These are phyloP conservation scores for Piprites chloris DNA, from an alignment of 2,113 vertebrate species.

Conservation along the genomic window DNA sequence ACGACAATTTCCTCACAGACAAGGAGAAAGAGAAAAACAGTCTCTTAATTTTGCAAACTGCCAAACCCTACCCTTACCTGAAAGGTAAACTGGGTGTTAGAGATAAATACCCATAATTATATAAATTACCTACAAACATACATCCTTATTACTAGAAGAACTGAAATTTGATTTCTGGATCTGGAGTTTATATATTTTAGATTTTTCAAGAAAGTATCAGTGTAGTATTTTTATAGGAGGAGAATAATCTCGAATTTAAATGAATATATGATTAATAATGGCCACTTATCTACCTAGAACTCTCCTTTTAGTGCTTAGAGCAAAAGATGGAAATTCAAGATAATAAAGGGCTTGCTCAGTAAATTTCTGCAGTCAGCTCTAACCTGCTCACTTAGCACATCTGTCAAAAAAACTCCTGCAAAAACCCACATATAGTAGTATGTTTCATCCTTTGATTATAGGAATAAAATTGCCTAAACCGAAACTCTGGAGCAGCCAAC, in stretches of 20 bases:
- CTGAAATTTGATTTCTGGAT: not conserved
- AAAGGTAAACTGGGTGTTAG: not conserved
- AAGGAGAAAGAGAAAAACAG: not conserved
- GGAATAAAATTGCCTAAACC: not conserved
- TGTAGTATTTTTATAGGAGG: not conserved
- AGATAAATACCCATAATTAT: not conserved
- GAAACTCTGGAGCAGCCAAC: not conserved
- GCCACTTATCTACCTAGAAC: not conserved
- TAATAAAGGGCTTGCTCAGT: not conserved
- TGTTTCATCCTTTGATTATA: not conserved
- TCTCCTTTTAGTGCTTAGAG: not conserved
- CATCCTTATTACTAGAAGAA: not conserved
- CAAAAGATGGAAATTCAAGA: not conserved
- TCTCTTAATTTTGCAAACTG: not conserved
- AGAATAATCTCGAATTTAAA: not conserved
- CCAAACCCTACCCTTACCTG: not conserved
- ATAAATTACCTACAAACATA: not conserved
- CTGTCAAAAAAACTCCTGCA: not conserved
- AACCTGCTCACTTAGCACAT: not conserved
- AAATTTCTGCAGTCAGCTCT: not conserved
- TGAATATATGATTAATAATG: not conserved
- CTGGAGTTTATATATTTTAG: not conserved
- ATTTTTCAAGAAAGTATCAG: not conserved
- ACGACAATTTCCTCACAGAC: not conserved
- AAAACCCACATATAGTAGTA: not conserved